Conservation (phyloP, 2,797 vertebrate genomes). For the Enteromius anoplus region DNA sequence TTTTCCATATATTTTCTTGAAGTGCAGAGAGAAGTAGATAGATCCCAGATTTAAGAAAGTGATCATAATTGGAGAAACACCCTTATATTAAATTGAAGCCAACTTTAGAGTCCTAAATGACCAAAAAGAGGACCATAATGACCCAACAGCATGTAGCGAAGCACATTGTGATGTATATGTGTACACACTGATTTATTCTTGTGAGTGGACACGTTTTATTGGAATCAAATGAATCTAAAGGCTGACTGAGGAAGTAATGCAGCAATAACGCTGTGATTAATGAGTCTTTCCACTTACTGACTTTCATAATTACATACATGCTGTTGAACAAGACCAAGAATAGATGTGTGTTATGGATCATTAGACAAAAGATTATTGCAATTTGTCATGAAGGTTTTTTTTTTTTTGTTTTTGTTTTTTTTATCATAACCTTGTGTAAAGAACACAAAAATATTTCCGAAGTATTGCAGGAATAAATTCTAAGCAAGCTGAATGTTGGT, state of each 20-base stretch:
- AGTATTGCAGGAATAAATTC: not conserved
- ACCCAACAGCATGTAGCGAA: too few species aligned
- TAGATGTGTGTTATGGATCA: not conserved
- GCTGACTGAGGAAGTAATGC: not conserved
- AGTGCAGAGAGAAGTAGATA: not conserved
- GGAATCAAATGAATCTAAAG: not conserved
- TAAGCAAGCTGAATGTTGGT: not conserved
- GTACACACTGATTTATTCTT: not conserved
- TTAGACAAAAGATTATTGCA: slow-evolving; percentile 10
- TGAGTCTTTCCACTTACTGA: not conserved
- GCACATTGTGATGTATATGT: not conserved
- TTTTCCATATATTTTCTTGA: not conserved
- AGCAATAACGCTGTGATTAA: slow-evolving; percentile 18
- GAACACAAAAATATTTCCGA: not conserved
- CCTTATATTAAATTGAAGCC: not conserved
- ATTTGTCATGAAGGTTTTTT: not conserved
- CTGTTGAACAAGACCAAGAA: slow-evolving; percentile 9
- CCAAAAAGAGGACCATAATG: not conserved
- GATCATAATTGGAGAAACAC: not conserved
- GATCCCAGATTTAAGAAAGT: not conserved
- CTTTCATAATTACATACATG: slow-evolving; percentile 14
- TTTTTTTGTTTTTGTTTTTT: too few species aligned
- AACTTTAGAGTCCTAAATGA: not conserved
- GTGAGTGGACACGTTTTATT: not conserved
- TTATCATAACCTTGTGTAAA: not conserved